These are phyloP conservation scores for Myiotriccus ornatus DNA, from an alignment of 2,797 vertebrate genomes.

Conservation along the genomic window DNA sequence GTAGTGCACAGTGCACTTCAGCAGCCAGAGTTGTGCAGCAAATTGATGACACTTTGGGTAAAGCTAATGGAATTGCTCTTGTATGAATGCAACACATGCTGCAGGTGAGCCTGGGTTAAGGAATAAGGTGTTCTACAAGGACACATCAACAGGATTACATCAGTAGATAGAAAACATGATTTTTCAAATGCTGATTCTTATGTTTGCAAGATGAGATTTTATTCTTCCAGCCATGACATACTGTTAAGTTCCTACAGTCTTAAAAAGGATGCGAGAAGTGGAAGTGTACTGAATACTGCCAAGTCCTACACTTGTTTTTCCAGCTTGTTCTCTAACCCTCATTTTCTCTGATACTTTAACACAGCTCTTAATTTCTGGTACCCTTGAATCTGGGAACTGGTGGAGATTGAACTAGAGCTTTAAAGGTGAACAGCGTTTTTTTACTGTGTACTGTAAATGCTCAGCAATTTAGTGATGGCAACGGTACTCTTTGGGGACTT, in stretches of 20 bases:
- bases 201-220: not conserved
- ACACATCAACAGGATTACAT: not conserved
- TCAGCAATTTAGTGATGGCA: not conserved
- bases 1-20: not conserved
- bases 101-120: not conserved
- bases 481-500: not conserved
- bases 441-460: not conserved
- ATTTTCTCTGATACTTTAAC: not conserved
- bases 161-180: not conserved
- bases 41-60: not conserved
- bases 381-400: not conserved
- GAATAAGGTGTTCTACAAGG: not conserved
- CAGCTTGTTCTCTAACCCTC: not conserved
- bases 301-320: not conserved
- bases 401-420: not conserved
- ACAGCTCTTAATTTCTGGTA: not conserved
- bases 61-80: not conserved
- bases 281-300: not conserved
- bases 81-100: rapidly evolving
- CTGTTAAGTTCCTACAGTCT: not conserved
- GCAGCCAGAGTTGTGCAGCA: not conserved
- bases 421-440: not conserved
- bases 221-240: not conserved
- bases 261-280: not conserved
- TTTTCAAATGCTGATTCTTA: not conserved